These are phyloP conservation scores for Rhaphigaster nebulosa DNA, from an alignment of 2,888 invertebrate species.

Conservation along the genomic window DNA sequence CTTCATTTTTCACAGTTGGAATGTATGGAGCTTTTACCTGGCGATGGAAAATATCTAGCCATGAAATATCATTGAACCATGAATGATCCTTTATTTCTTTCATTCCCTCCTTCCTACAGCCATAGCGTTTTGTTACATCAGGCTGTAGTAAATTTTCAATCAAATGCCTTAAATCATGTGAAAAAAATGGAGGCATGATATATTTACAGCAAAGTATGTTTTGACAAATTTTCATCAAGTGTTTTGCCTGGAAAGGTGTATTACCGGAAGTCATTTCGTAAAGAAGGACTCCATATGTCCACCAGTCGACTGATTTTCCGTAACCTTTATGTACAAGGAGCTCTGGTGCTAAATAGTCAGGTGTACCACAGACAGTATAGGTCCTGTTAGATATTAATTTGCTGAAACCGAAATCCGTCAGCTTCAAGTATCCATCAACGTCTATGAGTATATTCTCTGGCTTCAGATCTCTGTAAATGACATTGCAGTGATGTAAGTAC, in stretches of 20 bases:
- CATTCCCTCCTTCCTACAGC: constrained; percentile 87
- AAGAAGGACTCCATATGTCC: constrained; percentile 91
- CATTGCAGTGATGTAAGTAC: constrained; percentile 88
- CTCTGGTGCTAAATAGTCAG: constrained; percentile 75
- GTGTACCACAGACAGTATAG: constrained; percentile 74
- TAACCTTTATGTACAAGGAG: constrained; percentile 85
- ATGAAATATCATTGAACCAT: constrained; percentile 83
- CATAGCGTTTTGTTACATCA: constrained; percentile 84
- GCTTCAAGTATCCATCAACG: constrained; percentile 81
- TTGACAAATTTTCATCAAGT: constrained; percentile 95
- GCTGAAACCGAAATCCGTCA: constrained; percentile 96
- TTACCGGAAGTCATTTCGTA: constrained; percentile 94
- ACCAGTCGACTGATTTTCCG: constrained; percentile 95
- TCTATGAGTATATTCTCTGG: constrained; percentile 93
- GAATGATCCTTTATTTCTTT: constrained; percentile 74
- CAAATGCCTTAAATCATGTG: constrained; percentile 84
- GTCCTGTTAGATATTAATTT: constrained; percentile 74
- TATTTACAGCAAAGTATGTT: constrained; percentile 94
- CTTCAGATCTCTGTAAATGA: constrained; percentile 93
- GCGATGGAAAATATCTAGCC: constrained; percentile 84
- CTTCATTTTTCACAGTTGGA: constrained; percentile 72
- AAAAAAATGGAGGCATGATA: constrained; percentile 87
- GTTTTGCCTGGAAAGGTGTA: constrained; percentile 93
- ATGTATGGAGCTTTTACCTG: constrained; percentile 76
- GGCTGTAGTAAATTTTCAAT: constrained; percentile 85